Evolutionary conservation across 2,797 vertebrate genomes (phyloP), one percentile per base, ranked within the genome.

Genomic region (Coccyzus lansbergi): DNA sequence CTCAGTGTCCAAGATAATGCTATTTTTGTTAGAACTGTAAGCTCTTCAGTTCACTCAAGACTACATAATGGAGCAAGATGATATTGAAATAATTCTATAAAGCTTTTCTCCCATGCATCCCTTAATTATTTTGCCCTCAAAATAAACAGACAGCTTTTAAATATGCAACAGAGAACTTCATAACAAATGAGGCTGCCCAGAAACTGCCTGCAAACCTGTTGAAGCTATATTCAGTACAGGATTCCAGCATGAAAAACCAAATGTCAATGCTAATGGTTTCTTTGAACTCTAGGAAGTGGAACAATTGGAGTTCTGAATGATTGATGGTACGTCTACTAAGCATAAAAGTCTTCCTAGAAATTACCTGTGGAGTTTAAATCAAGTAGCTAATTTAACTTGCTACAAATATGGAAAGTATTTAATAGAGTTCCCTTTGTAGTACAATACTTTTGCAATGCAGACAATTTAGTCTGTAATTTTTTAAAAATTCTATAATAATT

Each of bases 131-230:
- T 20, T 8, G 34, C 6, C 1, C 10, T 20, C 36, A 65, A 63
- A 84, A 58, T 51, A 58, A 74, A 25, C 12, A 62, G 13, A 4
- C 6, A 26, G 9, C 14, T 75, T 81, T 70, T 63, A 58, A 55
- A 38, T 55, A 26, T 0, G 0, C 14, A 24, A 67, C 25, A 53
- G 34, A 68, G 14, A 64, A 60, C 36, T 72, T 51, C 11, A 3
- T 84, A 81, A 70, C 12, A 53, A 86, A 89, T 58, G 17, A 70
- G 69, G 49, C 28, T 65, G 53, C 44, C 19, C 60, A 83, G 70
- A 87, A 67, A 63, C n/a, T 2, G 7, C 26, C 21, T 68, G 59
- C 31, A 93, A 79, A 60, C 31, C 15, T 60, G n/a, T 24, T 42
- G 40, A 82, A 89, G 28, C 68, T 78, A 16, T 21, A 56, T 52